Percentiles rank a stretch among this genome's conserved stretches.
Evolutionary conservation across 2,113 vertebrate species (phyloP).

Genomic region (Argyrosomus japonicus): DNA sequence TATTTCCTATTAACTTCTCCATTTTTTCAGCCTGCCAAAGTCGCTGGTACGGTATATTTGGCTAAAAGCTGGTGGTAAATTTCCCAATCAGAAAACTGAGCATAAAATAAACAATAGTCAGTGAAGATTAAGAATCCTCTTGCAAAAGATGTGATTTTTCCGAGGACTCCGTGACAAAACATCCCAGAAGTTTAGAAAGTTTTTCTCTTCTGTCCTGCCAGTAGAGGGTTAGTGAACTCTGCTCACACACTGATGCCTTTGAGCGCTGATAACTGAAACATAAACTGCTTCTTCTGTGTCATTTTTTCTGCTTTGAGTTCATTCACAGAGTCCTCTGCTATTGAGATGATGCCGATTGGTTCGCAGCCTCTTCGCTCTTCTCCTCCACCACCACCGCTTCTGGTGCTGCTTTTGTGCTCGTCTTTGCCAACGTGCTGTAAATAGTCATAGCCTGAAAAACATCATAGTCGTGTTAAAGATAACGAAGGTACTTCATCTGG

Average conservation of each 20-base stretch:
- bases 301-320: constrained; percentile 35
- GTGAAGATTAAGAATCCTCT: constrained; percentile 19
- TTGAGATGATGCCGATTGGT: constrained; percentile 9
- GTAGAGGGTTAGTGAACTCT: neutral
- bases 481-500: neutral
- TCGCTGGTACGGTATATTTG: constrained; percentile 6
- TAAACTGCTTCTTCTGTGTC: constrained; percentile 16
- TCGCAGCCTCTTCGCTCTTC: constrained; percentile 21
- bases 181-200: constrained; percentile 12
- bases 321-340: constrained; percentile 32
- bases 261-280: constrained; percentile 1
- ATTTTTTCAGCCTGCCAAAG: constrained; percentile 1
- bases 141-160: constrained; percentile 23
- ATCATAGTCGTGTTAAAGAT: neutral
- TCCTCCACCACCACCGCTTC: neutral
- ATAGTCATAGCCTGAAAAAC: constrained; percentile 82
- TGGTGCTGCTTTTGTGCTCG: neutral
- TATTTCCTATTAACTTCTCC: neutral
- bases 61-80: constrained; percentile 2
- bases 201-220: constrained; percentile 14
- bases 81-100: constrained; percentile 7
- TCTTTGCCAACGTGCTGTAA: constrained; percentile 77
- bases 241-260: neutral
- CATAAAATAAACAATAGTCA: constrained; percentile 23
- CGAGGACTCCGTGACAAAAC: neutral